Evolutionary conservation across 2,888 invertebrate genomes (phyloP).

Genomic region (Dicycla oo): DNA sequence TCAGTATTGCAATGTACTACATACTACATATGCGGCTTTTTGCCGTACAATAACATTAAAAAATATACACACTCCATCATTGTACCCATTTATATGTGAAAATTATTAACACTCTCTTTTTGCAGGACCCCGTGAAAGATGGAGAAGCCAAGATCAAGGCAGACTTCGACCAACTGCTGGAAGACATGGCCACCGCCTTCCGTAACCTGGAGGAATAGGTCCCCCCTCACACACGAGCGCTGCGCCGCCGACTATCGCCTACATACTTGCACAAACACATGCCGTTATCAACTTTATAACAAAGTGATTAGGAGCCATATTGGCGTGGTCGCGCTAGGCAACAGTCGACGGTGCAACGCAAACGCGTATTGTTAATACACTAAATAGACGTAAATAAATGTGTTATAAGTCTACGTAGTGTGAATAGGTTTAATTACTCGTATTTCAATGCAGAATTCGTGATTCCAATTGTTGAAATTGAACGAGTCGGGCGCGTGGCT

Average conservation of each 20-base stretch:
- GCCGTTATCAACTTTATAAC: constrained; percentile 18
- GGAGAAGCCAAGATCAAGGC: constrained; percentile 99
- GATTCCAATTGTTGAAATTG: constrained; percentile 75
- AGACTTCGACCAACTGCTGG: constrained; percentile 98
- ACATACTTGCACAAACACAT: constrained; percentile 42
- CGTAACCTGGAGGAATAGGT: constrained; percentile 99
- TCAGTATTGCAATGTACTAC: background rate
- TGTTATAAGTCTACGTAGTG: constrained; percentile 75
- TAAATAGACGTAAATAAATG: constrained; percentile 72
- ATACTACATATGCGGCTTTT: background rate
- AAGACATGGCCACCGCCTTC: constrained; percentile 99
- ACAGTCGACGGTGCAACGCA: constrained; percentile 43
- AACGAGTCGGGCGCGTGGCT: constrained; percentile 33
- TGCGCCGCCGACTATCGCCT: constrained; percentile 10
- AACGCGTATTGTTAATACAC: constrained; percentile 68
- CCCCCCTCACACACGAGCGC: background rate
- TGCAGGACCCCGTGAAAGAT: constrained; percentile 99
- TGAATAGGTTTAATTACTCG: constrained; percentile 76
- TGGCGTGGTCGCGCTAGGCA: constrained; percentile 30
- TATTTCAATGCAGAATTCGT: constrained; percentile 72
- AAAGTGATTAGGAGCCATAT: constrained; percentile 38
- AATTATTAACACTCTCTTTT: constrained; percentile 16
- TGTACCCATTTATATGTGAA: background rate
- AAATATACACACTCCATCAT: background rate
- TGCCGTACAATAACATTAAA: background rate